Conservation (phyloP, 2,888 invertebrate species). For the Elysia crispata region DNA sequence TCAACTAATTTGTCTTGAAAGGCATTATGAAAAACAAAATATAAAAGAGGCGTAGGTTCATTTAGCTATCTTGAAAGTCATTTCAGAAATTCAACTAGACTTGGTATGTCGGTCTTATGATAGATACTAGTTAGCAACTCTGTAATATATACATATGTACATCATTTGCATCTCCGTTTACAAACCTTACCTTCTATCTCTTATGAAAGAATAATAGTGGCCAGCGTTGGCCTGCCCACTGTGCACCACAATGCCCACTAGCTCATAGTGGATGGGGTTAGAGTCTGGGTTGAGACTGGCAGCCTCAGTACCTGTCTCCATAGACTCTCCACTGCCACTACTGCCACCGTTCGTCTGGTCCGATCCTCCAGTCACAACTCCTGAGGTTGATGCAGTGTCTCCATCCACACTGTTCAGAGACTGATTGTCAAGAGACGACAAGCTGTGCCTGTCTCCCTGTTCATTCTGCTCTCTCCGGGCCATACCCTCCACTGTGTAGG, state of each 20-base stretch:
- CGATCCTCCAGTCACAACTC: background rate
- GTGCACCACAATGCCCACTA: conserved; percentile 80
- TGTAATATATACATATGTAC: too few relatives aligned
- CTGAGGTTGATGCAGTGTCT: background rate
- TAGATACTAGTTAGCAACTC: too few relatives aligned
- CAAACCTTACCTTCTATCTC: conserved; percentile 72
- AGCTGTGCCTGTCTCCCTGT: conserved; percentile 50
- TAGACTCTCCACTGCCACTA: too few relatives aligned
- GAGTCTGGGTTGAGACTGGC: conserved; percentile 57
- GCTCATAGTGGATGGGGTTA: conserved; percentile 77
- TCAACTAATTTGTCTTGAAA: too few relatives aligned
- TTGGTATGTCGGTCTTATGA: too few relatives aligned
- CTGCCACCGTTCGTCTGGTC: conserved; percentile 48
- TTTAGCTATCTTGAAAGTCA: too few relatives aligned
- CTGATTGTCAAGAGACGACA: conserved; percentile 42
- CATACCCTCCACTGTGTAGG: conserved; percentile 79
- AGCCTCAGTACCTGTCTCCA: conserved; percentile 53
- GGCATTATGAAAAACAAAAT: too few relatives aligned
- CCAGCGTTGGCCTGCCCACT: conserved; percentile 81
- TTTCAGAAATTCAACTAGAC: too few relatives aligned
- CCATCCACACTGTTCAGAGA: conserved; percentile 22
- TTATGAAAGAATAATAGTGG: conserved; percentile 80
- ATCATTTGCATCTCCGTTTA: background rate
- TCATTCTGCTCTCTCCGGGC: conserved; percentile 60
- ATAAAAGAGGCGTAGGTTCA: too few relatives aligned